phyloP scores from a whole-genome alignment of 2,888 invertebrate genomes.

The Embidobia sp. region DNA sequence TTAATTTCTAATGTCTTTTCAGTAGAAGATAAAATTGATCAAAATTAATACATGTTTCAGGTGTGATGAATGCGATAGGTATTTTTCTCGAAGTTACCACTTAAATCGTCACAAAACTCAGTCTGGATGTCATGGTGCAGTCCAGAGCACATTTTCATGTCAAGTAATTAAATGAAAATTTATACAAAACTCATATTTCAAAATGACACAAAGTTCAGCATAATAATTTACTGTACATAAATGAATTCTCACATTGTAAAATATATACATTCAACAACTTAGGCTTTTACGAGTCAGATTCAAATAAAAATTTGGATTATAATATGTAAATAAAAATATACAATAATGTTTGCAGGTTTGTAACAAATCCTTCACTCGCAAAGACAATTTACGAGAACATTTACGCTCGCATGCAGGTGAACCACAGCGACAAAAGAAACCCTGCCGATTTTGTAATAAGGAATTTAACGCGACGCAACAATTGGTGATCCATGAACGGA shows the following conservation, averaged over 20 bases:
- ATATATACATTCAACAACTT: too few relatives aligned
- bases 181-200: too few relatives aligned
- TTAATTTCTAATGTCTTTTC: too few relatives aligned
- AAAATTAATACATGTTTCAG: conserved; percentile 59
- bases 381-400: conserved; percentile 88
- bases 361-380: conserved; percentile 84
- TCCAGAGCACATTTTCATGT: conserved; percentile 83
- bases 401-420: conserved; percentile 87
- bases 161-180: too few relatives aligned
- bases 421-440: conserved; percentile 83
- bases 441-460: conserved; percentile 86
- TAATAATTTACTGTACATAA: too few relatives aligned
- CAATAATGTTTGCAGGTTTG: conserved; percentile 81
- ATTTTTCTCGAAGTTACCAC: conserved; percentile 83
- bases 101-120: conserved; percentile 83
- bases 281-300: too few relatives aligned
- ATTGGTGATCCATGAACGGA: conserved; percentile 85
- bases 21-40: too few relatives aligned
- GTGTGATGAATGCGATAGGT: conserved; percentile 82
- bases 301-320: too few relatives aligned
- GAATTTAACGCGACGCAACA: conserved; percentile 83
- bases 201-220: too few relatives aligned
- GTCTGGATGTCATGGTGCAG: conserved; percentile 83
- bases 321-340: too few relatives aligned
- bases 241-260: too few relatives aligned